phyloP scores from a whole-genome alignment of 2,113 vertebrate species.

The Trogon surrucura region DNA sequence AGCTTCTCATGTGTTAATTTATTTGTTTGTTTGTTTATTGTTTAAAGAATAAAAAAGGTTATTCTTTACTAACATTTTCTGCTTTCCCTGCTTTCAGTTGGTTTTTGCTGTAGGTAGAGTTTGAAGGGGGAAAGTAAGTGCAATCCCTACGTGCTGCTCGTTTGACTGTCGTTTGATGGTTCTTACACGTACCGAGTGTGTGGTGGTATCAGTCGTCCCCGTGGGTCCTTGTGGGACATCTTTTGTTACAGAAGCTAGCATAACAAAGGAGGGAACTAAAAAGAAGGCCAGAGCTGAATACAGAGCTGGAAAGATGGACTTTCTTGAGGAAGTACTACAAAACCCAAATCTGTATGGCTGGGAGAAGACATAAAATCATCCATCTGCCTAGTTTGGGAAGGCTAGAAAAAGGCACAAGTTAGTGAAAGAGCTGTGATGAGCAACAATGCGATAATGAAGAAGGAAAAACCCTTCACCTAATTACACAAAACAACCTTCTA shows the following conservation, averaged over 20 bases:
- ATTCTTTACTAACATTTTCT: slow-evolving; percentile 37
- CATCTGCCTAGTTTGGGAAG: neutral
- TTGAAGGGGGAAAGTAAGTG: neutral
- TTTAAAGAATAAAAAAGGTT: slow-evolving; percentile 42
- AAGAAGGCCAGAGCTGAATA: neutral
- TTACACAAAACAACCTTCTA: neutral
- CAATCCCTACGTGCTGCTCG: neutral
- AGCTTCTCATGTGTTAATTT: slow-evolving; percentile 2
- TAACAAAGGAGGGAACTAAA: neutral
- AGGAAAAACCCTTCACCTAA: neutral
- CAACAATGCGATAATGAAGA: neutral
- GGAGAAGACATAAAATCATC: neutral
- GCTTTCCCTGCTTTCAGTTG: slow-evolving; percentile 33
- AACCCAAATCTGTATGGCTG: neutral
- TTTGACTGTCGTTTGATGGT: neutral
- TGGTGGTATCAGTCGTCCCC: neutral
- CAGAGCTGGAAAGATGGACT: slow-evolving; percentile 9
- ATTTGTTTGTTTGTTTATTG: neutral
- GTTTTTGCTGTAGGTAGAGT: slow-evolving; percentile 38
- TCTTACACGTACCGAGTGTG: neutral
- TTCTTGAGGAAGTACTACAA: slow-evolving; percentile 6
- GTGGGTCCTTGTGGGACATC: neutral
- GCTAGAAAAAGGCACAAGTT: neutral
- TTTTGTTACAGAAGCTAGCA: neutral
- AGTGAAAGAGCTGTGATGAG: slow-evolving; percentile 4